phyloP scores from a whole-genome alignment of 2,888 invertebrate species.

The Rugalucina vietnamica region DNA sequence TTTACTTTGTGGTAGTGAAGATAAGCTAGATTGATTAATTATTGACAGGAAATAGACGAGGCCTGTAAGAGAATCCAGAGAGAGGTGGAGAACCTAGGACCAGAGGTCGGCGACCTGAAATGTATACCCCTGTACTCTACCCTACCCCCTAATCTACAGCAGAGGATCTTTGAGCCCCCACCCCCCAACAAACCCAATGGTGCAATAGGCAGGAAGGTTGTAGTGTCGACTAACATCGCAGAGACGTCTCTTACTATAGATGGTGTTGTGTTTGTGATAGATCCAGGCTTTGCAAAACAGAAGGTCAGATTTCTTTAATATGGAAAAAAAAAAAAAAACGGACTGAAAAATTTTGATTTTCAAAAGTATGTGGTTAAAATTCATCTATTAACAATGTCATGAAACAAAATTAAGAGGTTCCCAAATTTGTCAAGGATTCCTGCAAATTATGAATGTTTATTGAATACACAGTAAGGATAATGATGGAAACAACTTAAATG shows the following conservation, averaged over 20 bases:
- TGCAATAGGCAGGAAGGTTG: slow-evolving; percentile 95
- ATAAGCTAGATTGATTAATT: too few relatives aligned
- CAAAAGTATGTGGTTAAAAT: too few relatives aligned
- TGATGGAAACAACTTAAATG: too few relatives aligned
- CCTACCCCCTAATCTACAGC: slow-evolving; percentile 97
- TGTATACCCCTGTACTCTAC: slow-evolving; percentile 99
- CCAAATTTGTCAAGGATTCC: too few relatives aligned
- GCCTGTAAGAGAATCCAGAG: slow-evolving; percentile 98
- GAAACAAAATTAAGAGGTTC: too few relatives aligned
- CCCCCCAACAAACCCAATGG: slow-evolving; percentile 96
- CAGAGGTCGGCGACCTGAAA: slow-evolving; percentile 98
- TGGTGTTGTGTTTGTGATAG: slow-evolving; percentile 99
- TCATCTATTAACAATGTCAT: too few relatives aligned
- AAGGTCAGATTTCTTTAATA: slow-evolving; percentile 89
- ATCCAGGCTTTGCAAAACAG: slow-evolving; percentile 99
- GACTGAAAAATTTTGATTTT: too few relatives aligned
- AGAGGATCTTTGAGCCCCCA: slow-evolving; percentile 98
- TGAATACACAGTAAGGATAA: too few relatives aligned
- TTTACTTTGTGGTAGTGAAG: too few relatives aligned
- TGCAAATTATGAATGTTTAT: too few relatives aligned
- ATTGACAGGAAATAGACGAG: slow-evolving; percentile 94
- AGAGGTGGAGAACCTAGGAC: slow-evolving; percentile 97
- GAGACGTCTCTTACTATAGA: slow-evolving; percentile 99
- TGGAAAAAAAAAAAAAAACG: too few relatives aligned
- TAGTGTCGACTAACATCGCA: slow-evolving; percentile 99